Conservation (phyloP, 2,888 invertebrate genomes). For the Acronicta alni region DNA sequence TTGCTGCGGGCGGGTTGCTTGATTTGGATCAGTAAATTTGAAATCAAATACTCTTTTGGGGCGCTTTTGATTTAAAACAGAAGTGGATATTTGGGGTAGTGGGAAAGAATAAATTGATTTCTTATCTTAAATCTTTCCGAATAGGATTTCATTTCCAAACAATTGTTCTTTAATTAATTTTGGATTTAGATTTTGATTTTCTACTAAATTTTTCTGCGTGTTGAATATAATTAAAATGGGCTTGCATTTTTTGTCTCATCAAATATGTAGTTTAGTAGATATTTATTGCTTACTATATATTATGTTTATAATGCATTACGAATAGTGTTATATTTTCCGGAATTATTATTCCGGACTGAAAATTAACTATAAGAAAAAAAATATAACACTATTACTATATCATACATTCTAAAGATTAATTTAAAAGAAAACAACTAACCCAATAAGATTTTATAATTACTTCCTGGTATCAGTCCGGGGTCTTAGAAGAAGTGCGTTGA, state of each 20-base stretch:
- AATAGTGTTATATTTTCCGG: too few species aligned
- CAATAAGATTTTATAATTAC: too few species aligned
- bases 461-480: too few species aligned
- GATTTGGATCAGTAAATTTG: slow-evolving; percentile 63
- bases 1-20: slow-evolving; percentile 64
- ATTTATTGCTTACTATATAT: too few species aligned
- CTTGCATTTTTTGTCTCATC: too few species aligned
- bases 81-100: slow-evolving; percentile 67
- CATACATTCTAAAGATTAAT: too few species aligned
- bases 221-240: slow-evolving; percentile 6
- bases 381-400: too few species aligned
- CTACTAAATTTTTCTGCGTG: slow-evolving; percentile 26
- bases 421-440: too few species aligned
- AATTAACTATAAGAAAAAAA: too few species aligned
- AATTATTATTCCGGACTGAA: too few species aligned
- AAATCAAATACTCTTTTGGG: slow-evolving; percentile 60
- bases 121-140: slow-evolving; percentile 75
- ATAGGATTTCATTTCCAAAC: slow-evolving; percentile 53
- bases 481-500: slow-evolving; percentile 14
- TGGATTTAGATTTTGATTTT: slow-evolving; percentile 38
- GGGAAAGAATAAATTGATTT: slow-evolving; percentile 82
- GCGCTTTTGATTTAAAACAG: slow-evolving; percentile 82
- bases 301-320: too few species aligned
- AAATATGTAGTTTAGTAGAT: too few species aligned
- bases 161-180: slow-evolving; percentile 60